phyloP scores from a whole-genome alignment of 2,113 vertebrate species.

The Apistogramma diplotaenia region DNA sequence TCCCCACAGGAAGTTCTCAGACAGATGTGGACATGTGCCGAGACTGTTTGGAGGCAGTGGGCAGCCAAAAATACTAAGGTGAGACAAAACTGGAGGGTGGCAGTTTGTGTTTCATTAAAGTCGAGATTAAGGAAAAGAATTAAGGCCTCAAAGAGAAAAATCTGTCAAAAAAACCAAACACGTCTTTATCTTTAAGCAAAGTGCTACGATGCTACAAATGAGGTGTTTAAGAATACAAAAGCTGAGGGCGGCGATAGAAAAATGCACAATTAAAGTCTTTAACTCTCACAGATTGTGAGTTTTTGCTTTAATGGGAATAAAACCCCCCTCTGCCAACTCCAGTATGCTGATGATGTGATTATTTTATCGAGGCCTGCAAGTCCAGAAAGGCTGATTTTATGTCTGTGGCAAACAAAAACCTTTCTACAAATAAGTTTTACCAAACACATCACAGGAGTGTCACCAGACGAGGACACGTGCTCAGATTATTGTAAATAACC shows the following conservation, averaged over 20 bases:
- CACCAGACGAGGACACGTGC: background rate
- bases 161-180: no score
- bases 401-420: background rate
- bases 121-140: no score
- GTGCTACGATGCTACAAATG: no score
- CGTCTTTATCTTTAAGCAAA: background rate
- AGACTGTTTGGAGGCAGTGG: conserved; percentile 4
- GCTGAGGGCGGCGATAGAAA: no score
- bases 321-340: background rate
- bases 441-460: background rate
- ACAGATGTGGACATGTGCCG: background rate
- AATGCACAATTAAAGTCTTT: background rate
- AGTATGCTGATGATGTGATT: background rate
- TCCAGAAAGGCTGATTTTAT: background rate
- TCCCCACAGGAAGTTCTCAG: conserved; percentile 15
- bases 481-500: background rate
- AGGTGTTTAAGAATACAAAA: no score
- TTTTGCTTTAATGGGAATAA: background rate
- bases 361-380: background rate
- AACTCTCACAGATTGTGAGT: no score
- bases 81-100: background rate
- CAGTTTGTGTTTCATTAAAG: no score
- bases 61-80: background rate
- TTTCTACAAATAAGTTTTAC: background rate
- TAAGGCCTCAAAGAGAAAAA: no score